Evolutionary conservation across 2,888 invertebrate species (phyloP).

Genomic region (Crematogaster levior): DNA sequence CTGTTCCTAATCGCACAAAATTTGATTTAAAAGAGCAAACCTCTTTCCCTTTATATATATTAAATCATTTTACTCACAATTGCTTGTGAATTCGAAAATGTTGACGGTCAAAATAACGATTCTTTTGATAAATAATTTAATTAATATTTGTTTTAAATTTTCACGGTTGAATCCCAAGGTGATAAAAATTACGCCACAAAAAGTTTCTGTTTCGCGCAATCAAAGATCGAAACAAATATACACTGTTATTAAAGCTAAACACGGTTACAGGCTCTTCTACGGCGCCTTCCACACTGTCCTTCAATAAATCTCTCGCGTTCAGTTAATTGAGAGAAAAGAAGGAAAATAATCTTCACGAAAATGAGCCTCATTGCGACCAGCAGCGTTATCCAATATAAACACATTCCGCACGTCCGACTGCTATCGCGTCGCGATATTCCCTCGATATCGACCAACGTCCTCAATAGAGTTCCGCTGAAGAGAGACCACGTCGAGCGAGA

Average conservation of each 20-base stretch:
- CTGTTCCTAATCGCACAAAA: too few relatives aligned
- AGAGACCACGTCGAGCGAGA: slow-evolving; percentile 34
- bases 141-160: neutral
- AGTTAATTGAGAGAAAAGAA: neutral
- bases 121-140: too few relatives aligned
- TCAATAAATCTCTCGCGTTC: neutral
- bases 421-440: slow-evolving; percentile 42
- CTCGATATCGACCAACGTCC: slow-evolving; percentile 55
- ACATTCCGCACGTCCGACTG: slow-evolving; percentile 34
- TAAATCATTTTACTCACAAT: too few relatives aligned
- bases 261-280: too few relatives aligned
- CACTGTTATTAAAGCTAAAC: neutral
- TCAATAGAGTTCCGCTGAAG: slow-evolving; percentile 68
- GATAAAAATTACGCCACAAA: neutral
- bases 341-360: neutral
- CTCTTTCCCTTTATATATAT: too few relatives aligned
- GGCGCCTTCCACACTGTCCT: too few relatives aligned
- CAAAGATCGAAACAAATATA: neutral
- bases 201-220: neutral
- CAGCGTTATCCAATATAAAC: slow-evolving; percentile 22
- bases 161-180: neutral
- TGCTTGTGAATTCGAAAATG: too few relatives aligned
- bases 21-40: too few relatives aligned
- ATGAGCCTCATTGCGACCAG: slow-evolving; percentile 14
- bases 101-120: too few relatives aligned